phyloP scores from a whole-genome alignment of 1,140 invertebrate genomes.

The Drosophila littoralis region DNA sequence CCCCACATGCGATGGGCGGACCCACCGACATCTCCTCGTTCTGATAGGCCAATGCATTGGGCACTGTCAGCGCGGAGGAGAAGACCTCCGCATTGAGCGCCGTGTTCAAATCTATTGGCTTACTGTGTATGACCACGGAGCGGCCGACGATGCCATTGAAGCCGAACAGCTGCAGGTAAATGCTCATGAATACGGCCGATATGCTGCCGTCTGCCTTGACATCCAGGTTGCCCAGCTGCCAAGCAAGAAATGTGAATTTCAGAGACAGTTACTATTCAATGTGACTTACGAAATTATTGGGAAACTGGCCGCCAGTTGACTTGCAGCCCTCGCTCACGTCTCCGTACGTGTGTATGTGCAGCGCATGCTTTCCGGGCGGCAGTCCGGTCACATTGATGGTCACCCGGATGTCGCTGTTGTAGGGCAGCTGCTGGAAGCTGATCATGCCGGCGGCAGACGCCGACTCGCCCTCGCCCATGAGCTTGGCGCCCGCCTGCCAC shows the following conservation, averaged over 20 bases:
- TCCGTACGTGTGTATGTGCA: slow-evolving; percentile 91
- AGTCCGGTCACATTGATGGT: slow-evolving; percentile 87
- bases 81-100: slow-evolving; percentile 80
- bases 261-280: background rate
- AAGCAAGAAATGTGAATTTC: background rate
- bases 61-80: slow-evolving; percentile 65
- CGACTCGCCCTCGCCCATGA: slow-evolving; percentile 65
- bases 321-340: slow-evolving; percentile 88
- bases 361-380: slow-evolving; percentile 88
- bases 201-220: slow-evolving; percentile 78
- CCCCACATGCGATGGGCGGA: slow-evolving; percentile 70
- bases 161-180: slow-evolving; percentile 76
- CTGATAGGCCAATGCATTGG: slow-evolving; percentile 72
- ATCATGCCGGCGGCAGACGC: slow-evolving; percentile 60
- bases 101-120: slow-evolving; percentile 79
- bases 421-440: slow-evolving; percentile 75
- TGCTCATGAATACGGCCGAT: slow-evolving; percentile 68
- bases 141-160: slow-evolving; percentile 82
- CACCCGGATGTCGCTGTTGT: slow-evolving; percentile 85
- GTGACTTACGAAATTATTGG: slow-evolving; percentile 82
- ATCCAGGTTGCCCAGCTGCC: slow-evolving; percentile 79
- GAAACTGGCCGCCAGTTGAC: slow-evolving; percentile 85
- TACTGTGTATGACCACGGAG: slow-evolving; percentile 80
- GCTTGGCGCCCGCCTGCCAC: slow-evolving; percentile 71
- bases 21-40: slow-evolving; percentile 82